phyloP scores from a whole-genome alignment of 92 coral and sea anemone species.

The Porites divaricata region DNA sequence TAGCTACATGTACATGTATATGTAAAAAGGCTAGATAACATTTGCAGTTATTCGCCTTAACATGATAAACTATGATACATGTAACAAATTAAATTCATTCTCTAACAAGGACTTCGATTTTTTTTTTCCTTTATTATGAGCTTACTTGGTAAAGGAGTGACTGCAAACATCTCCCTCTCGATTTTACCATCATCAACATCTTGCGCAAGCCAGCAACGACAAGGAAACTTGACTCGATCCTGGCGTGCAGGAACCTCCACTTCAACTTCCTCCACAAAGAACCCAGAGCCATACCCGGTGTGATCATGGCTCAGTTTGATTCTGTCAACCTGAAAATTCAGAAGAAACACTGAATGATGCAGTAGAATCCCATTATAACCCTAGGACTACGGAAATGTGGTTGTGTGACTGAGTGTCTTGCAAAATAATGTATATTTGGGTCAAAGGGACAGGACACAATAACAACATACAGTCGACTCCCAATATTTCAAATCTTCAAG shows the following conservation, averaged over 20 bases:
- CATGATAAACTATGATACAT: too few species aligned
- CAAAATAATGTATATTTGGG: too few species aligned
- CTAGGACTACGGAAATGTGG: too few species aligned
- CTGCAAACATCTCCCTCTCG: slow-evolving; percentile 95
- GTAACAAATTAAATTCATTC: background rate
- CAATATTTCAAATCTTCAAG: too few species aligned
- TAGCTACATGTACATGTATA: too few species aligned
- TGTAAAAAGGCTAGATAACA: background rate
- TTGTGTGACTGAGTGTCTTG: too few species aligned
- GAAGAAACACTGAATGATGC: too few species aligned
- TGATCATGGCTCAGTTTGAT: slow-evolving; percentile 99
- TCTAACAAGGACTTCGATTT: background rate
- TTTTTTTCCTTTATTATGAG: background rate
- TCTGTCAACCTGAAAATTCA: slow-evolving; percentile 83
- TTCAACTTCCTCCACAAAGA: slow-evolving; percentile 98
- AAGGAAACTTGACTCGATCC: slow-evolving; percentile 96
- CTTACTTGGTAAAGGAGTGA: slow-evolving; percentile 94
- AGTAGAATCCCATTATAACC: too few species aligned
- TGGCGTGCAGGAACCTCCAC: slow-evolving; percentile 96
- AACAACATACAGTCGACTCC: too few species aligned
- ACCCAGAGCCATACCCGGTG: slow-evolving; percentile 97
- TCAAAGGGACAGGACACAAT: too few species aligned
- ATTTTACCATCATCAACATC: slow-evolving; percentile 97
- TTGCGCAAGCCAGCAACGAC: slow-evolving; percentile 98
- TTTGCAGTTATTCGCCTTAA: background rate